These are phyloP conservation scores for Drosophila niveifrons DNA, from an alignment of 2,888 invertebrate genomes.

Conservation along the genomic window DNA sequence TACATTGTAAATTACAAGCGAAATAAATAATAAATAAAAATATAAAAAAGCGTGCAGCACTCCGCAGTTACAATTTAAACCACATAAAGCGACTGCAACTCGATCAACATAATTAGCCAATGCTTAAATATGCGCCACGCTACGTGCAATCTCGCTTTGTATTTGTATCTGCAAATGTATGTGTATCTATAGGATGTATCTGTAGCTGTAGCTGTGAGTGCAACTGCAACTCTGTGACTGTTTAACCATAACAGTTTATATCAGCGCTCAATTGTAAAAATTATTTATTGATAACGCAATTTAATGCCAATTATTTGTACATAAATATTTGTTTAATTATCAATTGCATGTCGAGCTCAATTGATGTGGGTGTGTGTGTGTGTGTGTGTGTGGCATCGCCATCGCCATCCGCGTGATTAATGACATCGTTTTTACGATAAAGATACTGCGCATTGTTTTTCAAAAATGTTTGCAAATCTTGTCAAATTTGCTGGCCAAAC, in stretches of 20 bases:
- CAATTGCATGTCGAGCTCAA: constrained; percentile 67
- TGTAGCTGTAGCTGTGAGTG: constrained; percentile 2
- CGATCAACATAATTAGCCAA: constrained; percentile 73
- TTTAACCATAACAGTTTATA: constrained; percentile 37
- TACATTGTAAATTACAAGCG: constrained; percentile 34
- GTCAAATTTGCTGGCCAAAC: constrained; percentile 53
- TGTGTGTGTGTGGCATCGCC: background rate
- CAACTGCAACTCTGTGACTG: constrained; percentile 3
- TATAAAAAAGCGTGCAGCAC: too few species aligned
- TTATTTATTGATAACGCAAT: constrained; percentile 83
- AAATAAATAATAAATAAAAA: constrained; percentile 37
- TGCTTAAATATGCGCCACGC: constrained; percentile 46
- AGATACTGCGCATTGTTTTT: constrained; percentile 44
- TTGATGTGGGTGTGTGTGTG: constrained; percentile 43
- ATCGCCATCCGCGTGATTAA: constrained; percentile 58
- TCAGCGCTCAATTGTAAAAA: constrained; percentile 79
- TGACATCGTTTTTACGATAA: constrained; percentile 18
- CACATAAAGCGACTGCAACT: constrained; percentile 52
- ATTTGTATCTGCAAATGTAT: constrained; percentile 11
- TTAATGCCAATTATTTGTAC: constrained; percentile 83
- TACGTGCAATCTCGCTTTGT: constrained; percentile 17
- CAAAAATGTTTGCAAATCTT: constrained; percentile 62
- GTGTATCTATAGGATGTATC: constrained; percentile 15
- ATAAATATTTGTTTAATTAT: constrained; percentile 79
- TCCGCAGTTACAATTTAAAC: constrained; percentile 40